Evolutionary conservation across 1,140 invertebrate genomes (phyloP).

Genomic region (Drosophila pectinifera): DNA sequence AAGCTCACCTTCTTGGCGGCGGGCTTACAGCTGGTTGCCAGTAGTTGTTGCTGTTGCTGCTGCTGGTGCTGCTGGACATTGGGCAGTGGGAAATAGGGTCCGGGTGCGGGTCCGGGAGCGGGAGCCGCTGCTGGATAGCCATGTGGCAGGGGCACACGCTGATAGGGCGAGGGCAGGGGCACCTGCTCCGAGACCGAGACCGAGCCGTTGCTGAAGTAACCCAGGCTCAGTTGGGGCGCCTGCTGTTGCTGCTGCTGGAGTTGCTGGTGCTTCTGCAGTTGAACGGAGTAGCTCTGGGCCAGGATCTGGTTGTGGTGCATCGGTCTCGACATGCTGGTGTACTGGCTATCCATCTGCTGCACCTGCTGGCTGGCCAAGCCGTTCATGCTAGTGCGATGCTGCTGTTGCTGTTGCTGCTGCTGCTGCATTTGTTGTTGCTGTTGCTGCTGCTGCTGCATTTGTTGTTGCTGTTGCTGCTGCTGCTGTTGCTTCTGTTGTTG

Average conservation of each 20-base stretch:
- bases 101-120: slow-evolving; percentile 59
- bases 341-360: slow-evolving; percentile 57
- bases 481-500: slow-evolving; percentile 49
- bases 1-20: slow-evolving; percentile 89
- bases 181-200: slow-evolving; percentile 45
- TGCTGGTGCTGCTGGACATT: slow-evolving; percentile 31
- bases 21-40: slow-evolving; percentile 79
- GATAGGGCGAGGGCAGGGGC: slow-evolving; percentile 85
- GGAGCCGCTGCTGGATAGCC: slow-evolving; percentile 63
- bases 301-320: slow-evolving; percentile 45
- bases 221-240: slow-evolving; percentile 83
- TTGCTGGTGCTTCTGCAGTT: slow-evolving; percentile 73
- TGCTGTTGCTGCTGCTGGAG: slow-evolving; percentile 78
- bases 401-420: slow-evolving; percentile 48
- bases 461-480: slow-evolving; percentile 61
- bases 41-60: slow-evolving; percentile 45
- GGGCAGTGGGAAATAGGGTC: slow-evolving; percentile 52
- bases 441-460: slow-evolving; percentile 50
- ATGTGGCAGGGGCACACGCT: slow-evolving; percentile 86
- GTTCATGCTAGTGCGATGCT: slow-evolving; percentile 74
- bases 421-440: slow-evolving; percentile 59
- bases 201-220: slow-evolving; percentile 72
- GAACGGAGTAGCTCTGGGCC: slow-evolving; percentile 66
- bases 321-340: slow-evolving; percentile 65
- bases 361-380: slow-evolving; percentile 63